Evolutionary conservation across 2,113 vertebrate species (phyloP), one percentile per base, ranked within the genome.

Genomic region (Talpa occidentalis): DNA sequence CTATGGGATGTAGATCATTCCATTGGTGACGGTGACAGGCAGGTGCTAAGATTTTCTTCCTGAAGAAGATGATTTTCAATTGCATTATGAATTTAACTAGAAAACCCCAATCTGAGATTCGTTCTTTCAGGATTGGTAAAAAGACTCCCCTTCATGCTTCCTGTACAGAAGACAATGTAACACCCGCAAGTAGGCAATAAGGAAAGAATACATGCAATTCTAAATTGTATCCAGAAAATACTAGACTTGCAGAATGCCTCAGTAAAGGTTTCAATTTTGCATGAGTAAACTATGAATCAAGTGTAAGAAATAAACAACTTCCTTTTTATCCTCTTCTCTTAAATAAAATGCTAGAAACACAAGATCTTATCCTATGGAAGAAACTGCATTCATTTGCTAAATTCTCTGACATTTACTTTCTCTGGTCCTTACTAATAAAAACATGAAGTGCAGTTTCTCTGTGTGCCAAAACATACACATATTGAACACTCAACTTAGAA

Each of bases 301-400:
- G 5, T 42, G 56, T 59, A 9, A 69, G 10, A 69, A 69, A 79
- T 35, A 30, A 47, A 8, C 62, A 81, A 54, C 32, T 69, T 66
- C 15, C 21, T 28, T 89, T 70, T 69, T 54, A 37, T 90, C 24
- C 6, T 70, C 69, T 24, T 56, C 0, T 70, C 32, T 30, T 84
- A 26, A 17, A 94, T 81, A 88, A 83, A 93, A 88, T 93, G 78
- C 69, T 69, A 30, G 32, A 17, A 28, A 72, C 35, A 72, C 3
- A 28, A 26, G 79, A 91, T 78, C 16, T 79, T 88, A 91, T 91
- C 81, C 52, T 86, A 30, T 93, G 73, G 40, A 67, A 96, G 64
- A 56, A 79, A 47, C 30, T 73, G 56, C 49, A 76, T 97, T 93
- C 94, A 35, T 91, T 54, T 95, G 91, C 74, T 89, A 91, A 90